Conservation (phyloP, 2,888 invertebrate species). For the Blastobasis lacticolella region DNA sequence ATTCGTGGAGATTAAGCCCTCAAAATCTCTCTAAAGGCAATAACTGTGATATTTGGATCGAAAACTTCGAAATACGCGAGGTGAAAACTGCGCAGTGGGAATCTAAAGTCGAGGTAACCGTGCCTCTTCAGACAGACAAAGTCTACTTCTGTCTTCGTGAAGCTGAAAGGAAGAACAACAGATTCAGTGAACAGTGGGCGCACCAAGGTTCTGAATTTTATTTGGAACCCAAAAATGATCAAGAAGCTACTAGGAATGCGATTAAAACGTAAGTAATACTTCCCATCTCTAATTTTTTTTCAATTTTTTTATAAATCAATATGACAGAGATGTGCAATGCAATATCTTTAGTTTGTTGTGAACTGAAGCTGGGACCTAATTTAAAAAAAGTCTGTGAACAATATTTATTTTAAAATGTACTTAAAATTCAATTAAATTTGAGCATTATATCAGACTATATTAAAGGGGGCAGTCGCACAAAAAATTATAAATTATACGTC, state of each 20-base stretch:
- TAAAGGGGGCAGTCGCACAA: too few relatives aligned
- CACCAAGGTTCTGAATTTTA: conserved; percentile 66
- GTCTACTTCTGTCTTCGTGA: conserved; percentile 52
- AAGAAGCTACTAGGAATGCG: neutral
- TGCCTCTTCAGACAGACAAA: conserved; percentile 37
- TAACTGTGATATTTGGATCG: conserved; percentile 45
- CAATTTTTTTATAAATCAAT: neutral
- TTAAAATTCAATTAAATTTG: too few relatives aligned
- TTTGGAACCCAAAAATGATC: conserved; percentile 41
- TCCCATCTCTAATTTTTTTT: neutral
- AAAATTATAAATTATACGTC: too few relatives aligned
- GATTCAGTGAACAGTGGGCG: conserved; percentile 55
- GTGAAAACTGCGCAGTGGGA: conserved; percentile 40
- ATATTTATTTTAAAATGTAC: too few relatives aligned
- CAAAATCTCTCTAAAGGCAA: conserved; percentile 37
- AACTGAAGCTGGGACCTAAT: too few relatives aligned
- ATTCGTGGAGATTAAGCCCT: conserved; percentile 58
- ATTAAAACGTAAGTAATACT: neutral
- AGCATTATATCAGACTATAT: too few relatives aligned
- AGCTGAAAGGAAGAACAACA: conserved; percentile 30
- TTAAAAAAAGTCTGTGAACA: too few relatives aligned
- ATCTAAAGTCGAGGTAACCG: conserved; percentile 37
- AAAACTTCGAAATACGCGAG: conserved; percentile 56
- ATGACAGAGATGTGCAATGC: too few relatives aligned
- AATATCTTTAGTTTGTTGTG: too few relatives aligned